A percentile compares a stretch with the other conserved stretches of the same genome.
Conservation (phyloP, 1,140 invertebrate species). For the Solenopsis fugax region DNA sequence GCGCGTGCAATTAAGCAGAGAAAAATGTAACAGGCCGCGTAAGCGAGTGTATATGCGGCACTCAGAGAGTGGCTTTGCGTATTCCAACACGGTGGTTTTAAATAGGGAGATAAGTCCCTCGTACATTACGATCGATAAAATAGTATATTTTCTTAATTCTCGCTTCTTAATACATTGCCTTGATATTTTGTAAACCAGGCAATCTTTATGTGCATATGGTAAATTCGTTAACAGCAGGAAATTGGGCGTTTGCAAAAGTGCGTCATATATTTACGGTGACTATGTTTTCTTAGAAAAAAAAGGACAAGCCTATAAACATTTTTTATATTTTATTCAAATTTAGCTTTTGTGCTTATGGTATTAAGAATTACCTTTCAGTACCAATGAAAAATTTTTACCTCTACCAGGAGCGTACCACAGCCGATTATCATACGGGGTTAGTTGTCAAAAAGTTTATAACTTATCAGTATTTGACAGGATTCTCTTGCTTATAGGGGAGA, state of each 20-base stretch:
- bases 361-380: too few species aligned
- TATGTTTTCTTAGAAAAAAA: too few species aligned
- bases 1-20: conserved; percentile 38
- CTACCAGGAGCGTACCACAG: too few species aligned
- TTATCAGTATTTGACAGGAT: too few species aligned
- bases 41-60: neutral
- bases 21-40: conserved; percentile 47
- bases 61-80: neutral
- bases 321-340: too few species aligned
- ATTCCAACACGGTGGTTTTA: conserved; percentile 15
- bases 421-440: too few species aligned
- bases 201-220: neutral
- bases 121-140: conserved; percentile 18
- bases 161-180: conserved; percentile 26
- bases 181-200: neutral
- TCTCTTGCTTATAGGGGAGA: too few species aligned
- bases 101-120: conserved; percentile 2
- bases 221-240: neutral
- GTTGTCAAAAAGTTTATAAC: too few species aligned
- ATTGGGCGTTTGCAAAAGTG: neutral
- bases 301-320: too few species aligned
- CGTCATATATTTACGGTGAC: neutral
- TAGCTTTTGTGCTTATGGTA: too few species aligned
- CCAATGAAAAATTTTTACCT: too few species aligned
- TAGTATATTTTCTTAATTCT: neutral